Evolutionary conservation across 2,797 vertebrate species (phyloP).

Genomic region (Monodelphis domestica): DNA sequence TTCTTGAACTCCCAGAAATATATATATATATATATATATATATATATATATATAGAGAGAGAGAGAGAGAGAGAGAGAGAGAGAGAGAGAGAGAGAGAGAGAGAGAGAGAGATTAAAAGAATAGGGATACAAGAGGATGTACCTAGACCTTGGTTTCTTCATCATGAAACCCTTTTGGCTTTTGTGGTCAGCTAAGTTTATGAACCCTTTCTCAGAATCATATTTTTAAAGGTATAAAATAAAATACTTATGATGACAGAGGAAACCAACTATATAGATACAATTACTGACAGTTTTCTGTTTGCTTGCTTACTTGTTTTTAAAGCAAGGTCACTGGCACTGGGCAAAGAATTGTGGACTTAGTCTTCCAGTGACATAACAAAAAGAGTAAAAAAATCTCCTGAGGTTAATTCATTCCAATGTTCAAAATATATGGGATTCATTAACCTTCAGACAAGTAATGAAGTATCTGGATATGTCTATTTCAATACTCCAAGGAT

Average conservation of each 20-base stretch:
- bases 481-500: neutral
- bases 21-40: too few species aligned
- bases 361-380: neutral
- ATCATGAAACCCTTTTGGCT: neutral
- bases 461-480: too few species aligned
- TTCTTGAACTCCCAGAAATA: neutral
- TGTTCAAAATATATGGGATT: too few species aligned
- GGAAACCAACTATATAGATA: neutral
- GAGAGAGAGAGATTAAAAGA: too few species aligned
- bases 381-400: neutral
- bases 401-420: too few species aligned
- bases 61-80: too few species aligned
- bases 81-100: too few species aligned
- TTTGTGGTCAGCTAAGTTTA: neutral
- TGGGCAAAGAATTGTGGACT: neutral
- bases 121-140: neutral
- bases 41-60: too few species aligned
- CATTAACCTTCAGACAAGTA: neutral
- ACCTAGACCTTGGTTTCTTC: neutral
- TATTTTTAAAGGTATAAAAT: neutral
- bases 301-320: neutral
- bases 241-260: neutral
- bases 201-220: neutral
- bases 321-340: neutral
- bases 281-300: neutral